Conservation (phyloP, 2,113 vertebrate genomes). For the Strix uralensis region DNA sequence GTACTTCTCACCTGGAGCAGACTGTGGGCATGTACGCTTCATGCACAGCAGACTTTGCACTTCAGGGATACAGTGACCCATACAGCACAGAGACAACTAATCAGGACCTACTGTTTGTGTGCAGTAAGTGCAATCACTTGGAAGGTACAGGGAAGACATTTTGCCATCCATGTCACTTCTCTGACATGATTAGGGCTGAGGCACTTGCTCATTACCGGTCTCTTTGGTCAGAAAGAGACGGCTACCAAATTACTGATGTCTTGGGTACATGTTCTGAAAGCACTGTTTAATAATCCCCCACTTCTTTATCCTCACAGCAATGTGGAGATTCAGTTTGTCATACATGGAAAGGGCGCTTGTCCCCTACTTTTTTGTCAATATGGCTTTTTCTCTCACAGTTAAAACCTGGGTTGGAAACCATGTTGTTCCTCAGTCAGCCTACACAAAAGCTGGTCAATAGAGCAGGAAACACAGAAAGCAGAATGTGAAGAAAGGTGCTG, state of each 20-base stretch:
- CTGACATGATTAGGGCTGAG: not conserved
- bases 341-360: not conserved
- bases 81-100: no score
- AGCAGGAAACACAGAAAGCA: not conserved
- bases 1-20: not conserved
- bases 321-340: not conserved
- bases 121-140: not conserved
- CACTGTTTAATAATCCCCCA: not conserved
- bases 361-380: fast-evolving
- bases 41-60: not conserved
- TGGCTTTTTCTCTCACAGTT: not conserved
- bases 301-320: not conserved
- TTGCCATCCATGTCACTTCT: not conserved
- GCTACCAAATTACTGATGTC: not conserved
- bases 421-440: not conserved
- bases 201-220: not conserved
- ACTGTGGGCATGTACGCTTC: not conserved
- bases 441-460: not conserved
- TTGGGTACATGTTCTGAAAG: not conserved
- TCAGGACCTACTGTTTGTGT: not conserved
- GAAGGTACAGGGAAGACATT: not conserved
- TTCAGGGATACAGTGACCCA: not conserved
- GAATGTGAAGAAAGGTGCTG: not conserved
- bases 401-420: not conserved
- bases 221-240: not conserved